Conservation (phyloP, 2,797 vertebrate genomes). For the Todus mexicanus region DNA sequence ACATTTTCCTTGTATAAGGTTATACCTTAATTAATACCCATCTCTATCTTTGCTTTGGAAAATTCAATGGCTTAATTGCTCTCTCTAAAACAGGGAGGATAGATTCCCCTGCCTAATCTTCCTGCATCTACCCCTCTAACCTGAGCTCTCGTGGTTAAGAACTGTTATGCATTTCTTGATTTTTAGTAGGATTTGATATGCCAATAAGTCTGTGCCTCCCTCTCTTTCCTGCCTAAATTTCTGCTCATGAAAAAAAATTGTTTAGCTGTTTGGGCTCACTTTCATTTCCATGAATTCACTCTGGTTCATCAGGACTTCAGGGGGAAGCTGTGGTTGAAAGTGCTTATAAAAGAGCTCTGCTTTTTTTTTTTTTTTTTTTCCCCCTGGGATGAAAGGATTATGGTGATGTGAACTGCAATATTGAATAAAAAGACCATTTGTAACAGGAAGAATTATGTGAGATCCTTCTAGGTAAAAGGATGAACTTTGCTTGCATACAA, state of each 20-base stretch:
- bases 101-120: not conserved
- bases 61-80: not conserved
- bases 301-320: not conserved
- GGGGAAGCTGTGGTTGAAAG: not conserved
- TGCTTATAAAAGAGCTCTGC: not conserved
- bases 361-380: not conserved
- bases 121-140: not conserved
- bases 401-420: not conserved
- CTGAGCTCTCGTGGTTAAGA: not conserved
- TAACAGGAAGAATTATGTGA: not conserved
- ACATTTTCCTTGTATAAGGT: not conserved
- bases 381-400: not conserved
- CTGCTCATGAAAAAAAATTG: not conserved
- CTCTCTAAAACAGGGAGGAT: not conserved
- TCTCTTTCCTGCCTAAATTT: not conserved
- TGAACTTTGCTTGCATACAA: not conserved
- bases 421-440: not conserved
- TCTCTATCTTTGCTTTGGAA: not conserved
- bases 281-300: not conserved
- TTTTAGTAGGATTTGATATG: not conserved
- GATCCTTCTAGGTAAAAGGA: not conserved
- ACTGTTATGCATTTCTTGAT: not conserved
- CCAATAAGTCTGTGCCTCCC: not conserved
- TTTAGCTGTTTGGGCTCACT: not conserved
- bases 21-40: not conserved